Conservation (phyloP, 2,888 invertebrate genomes). For the Epinotia nisella region DNA sequence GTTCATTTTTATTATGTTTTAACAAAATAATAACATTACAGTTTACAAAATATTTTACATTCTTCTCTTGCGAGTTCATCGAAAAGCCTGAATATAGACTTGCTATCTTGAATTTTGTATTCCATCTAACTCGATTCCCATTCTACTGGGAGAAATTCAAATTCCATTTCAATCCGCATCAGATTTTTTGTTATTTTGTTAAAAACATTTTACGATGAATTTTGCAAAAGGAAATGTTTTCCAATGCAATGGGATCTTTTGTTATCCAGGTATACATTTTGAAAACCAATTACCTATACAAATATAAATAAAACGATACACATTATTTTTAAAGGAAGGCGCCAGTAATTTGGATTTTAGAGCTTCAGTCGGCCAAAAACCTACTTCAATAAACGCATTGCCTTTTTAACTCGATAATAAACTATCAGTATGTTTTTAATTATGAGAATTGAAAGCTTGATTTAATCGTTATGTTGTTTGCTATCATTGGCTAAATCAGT, state of each 20-base stretch:
- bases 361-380: neutral
- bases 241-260: neutral
- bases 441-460: neutral
- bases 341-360: neutral
- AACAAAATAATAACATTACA: no score
- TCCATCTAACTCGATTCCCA: conserved; percentile 27
- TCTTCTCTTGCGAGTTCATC: conserved; percentile 14
- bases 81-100: conserved; percentile 32
- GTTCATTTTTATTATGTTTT: no score
- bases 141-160: conserved; percentile 31
- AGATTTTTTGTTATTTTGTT: conserved; percentile 5
- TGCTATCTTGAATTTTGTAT: conserved; percentile 35
- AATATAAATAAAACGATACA: no score
- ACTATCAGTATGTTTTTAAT: no score
- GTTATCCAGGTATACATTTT: neutral
- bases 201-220: no score
- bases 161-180: conserved; percentile 24
- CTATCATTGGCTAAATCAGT: neutral
- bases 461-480: neutral
- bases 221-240: no score
- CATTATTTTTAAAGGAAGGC: neutral
- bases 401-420: no score
- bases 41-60: neutral
- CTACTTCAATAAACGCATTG: neutral
- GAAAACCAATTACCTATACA: neutral